Percentiles rank a stretch among this genome's conserved stretches.
These are phyloP conservation scores for Baronia brevicornis DNA, from an alignment of 2,888 invertebrate genomes.

Conservation along the genomic window DNA sequence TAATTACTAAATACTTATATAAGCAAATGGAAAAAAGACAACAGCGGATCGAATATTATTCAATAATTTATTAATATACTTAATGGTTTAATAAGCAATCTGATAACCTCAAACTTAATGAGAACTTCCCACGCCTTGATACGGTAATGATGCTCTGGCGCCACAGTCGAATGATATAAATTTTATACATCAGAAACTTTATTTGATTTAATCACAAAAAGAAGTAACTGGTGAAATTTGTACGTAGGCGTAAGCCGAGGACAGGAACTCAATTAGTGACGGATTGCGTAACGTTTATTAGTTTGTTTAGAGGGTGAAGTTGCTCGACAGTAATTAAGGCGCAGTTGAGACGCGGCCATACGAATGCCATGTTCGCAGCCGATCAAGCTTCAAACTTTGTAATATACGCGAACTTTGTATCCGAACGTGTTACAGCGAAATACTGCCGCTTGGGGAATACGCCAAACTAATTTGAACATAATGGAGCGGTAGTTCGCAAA, in stretches of 20 bases:
- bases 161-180: background rate
- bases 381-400: slow-evolving; percentile 21
- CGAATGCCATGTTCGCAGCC: slow-evolving; percentile 31
- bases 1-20: no score
- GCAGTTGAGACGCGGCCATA: slow-evolving; percentile 21
- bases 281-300: slow-evolving; percentile 49
- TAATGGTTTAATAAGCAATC: no score
- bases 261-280: slow-evolving; percentile 33
- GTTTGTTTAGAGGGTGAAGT: slow-evolving; percentile 38
- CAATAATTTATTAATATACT: no score
- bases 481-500: no score
- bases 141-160: slow-evolving; percentile 3
- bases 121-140: background rate
- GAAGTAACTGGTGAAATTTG: slow-evolving; percentile 2
- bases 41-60: no score
- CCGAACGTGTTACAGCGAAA: background rate
- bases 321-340: slow-evolving; percentile 25
- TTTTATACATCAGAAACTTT: slow-evolving; percentile 1
- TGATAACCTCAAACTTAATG: no score
- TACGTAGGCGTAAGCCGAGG: slow-evolving; percentile 9
- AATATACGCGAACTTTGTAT: slow-evolving; percentile 3
- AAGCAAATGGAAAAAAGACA: no score
- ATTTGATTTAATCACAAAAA: background rate
- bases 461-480: no score
- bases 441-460: no score